Percentiles rank a stretch among this genome's conserved stretches.
These are phyloP conservation scores for Xyrichtys novacula DNA, from an alignment of 2,797 vertebrate genomes.

Conservation along the genomic window DNA sequence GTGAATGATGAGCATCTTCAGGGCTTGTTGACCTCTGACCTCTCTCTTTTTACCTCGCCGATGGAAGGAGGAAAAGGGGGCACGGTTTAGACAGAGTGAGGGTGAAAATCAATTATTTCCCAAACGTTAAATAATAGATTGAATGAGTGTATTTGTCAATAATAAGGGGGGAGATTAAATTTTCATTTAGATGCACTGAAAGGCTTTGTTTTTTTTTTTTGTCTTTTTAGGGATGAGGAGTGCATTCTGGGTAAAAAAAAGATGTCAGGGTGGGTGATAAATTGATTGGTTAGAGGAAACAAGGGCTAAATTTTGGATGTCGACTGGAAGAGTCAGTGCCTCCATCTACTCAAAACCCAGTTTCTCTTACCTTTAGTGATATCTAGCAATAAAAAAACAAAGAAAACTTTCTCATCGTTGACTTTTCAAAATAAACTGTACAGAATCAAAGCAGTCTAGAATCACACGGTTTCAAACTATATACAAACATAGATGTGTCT, in stretches of 20 bases:
- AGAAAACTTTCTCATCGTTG: not conserved
- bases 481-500: too few relatives aligned
- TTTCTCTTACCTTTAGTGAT: not conserved
- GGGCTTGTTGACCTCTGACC: conserved; percentile 73
- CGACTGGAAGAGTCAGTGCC: not conserved
- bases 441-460: too few relatives aligned
- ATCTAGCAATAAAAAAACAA: not conserved
- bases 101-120: conserved; percentile 52
- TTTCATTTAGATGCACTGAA: conserved; percentile 27
- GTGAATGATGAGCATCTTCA: conserved; percentile 77
- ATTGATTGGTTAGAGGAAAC: not conserved
- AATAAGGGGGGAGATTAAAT: conserved; percentile 20
- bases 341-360: not conserved
- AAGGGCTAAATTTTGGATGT: not conserved
- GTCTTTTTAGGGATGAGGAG: not conserved
- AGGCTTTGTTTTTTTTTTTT: not conserved
- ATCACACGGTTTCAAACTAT: too few relatives aligned
- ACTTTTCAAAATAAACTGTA: too few relatives aligned
- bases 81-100: not conserved
- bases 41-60: conserved; percentile 64
- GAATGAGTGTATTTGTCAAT: conserved; percentile 38
- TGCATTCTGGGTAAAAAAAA: not conserved
- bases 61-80: conserved; percentile 31
- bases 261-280: not conserved
- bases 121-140: conserved; percentile 53